Base-by-base conservation (phyloP, 2,797 vertebrate genomes). In the Intellagama lesueurii region DNA sequence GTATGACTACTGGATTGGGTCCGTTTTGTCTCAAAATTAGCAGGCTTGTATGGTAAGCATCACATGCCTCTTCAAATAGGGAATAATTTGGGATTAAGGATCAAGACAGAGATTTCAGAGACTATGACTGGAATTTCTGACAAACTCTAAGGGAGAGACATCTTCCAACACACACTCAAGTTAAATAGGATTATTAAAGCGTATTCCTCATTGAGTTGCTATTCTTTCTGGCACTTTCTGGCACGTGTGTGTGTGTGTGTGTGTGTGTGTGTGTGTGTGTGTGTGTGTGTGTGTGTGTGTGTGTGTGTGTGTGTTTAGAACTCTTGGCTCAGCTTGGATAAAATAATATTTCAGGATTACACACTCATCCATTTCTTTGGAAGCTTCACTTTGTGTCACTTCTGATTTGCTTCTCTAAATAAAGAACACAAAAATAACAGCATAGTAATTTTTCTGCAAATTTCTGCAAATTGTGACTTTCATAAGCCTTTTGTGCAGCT, bases 101-200 rank as follows among this genome's bases (percentile, higher is more conserved):
- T n/a, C n/a, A 52, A 66, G 11, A 79, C 40, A 32, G 35, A 47
- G 32, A 47, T 86, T 86, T 68, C 60, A 52, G 40, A 86, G 85
- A 75, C 85, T 79, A 56, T 60, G 49, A 70, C 76, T 87, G 78
- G 64, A 68, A 47, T 79, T 68, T 5, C 60, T 79, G 76, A 87
- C 40, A 78, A 87, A 87, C 60, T 76, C 76, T 32, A 28, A 79
- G 76, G 75, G 28, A 79, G 44, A 22, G 22, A 60, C 24, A 30
- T 28, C 5, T 30, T 68, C 19, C 44, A 78, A 86, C 60, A 30
- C 64, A 87, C 60, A 49, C 60, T 76, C 76, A 49, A 16, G 9
- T 5, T 32, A 87, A 79, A 87, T 44, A 69, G 76, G 85, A 87
- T 87, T 79, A 87, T 87, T 32, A 79, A n/a, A 47, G 60, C 12